Percentiles rank a stretch among this genome's conserved stretches.
Evolutionary conservation across 2,888 invertebrate species (phyloP).

Genomic region (Aricia artaxerxes): DNA sequence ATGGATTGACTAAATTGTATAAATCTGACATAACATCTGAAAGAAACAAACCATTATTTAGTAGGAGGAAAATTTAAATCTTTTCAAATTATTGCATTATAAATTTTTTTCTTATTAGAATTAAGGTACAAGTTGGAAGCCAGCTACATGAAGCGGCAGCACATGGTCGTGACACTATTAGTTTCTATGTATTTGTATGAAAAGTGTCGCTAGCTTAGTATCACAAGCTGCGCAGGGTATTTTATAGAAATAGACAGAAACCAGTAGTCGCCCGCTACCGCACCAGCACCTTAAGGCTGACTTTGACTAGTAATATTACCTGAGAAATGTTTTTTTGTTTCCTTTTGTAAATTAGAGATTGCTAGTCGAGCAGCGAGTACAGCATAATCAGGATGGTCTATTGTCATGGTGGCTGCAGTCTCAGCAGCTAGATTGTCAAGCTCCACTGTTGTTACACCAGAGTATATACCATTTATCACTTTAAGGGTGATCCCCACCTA

Average conservation of each 20-base stretch:
- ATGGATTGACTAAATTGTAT: conserved; percentile 86
- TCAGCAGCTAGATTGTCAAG: conserved; percentile 99
- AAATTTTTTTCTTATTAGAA: no score
- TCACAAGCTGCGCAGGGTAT: no score
- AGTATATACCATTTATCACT: conserved; percentile 96
- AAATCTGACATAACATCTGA: conserved; percentile 94
- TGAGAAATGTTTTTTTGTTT: conserved; percentile 96
- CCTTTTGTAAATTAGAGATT: conserved; percentile 98
- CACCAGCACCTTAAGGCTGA: no score
- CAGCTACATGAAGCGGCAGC: no score
- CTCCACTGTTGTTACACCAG: conserved; percentile 98
- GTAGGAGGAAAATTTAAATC: not conserved
- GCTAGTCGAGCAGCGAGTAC: conserved; percentile 94
- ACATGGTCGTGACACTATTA: no score
- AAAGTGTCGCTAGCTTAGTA: no score
- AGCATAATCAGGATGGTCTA: conserved; percentile 98
- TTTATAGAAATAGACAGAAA: no score
- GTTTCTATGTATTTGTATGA: no score
- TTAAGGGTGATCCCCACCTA: conserved; percentile 92
- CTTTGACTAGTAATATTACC: conserved; percentile 69
- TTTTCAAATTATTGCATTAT: not conserved
- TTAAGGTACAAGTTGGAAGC: no score
- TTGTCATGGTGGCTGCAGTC: conserved; percentile 98
- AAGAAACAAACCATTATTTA: not conserved
- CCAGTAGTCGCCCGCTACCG: no score